phyloP scores from a whole-genome alignment of 2,797 vertebrate species.

The Parauchenoglanis ngamensis region DNA sequence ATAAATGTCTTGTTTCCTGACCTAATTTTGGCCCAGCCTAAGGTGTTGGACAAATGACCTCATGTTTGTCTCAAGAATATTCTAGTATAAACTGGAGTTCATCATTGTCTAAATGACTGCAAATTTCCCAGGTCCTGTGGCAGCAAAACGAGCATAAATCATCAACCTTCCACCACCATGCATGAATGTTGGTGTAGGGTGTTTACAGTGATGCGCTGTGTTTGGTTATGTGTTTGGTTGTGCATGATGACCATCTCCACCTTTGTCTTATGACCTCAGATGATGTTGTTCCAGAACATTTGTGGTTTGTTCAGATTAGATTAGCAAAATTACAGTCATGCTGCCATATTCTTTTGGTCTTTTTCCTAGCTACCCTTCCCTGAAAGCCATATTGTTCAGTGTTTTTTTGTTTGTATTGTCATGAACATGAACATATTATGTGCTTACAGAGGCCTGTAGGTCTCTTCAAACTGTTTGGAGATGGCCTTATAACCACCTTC shows the following conservation, averaged over 20 bases:
- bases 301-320: no score
- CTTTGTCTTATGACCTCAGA: neutral
- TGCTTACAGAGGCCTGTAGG: neutral
- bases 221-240: neutral
- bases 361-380: neutral
- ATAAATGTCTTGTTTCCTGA: neutral
- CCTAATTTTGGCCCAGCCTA: neutral
- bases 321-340: neutral
- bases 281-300: neutral
- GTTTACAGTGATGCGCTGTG: neutral
- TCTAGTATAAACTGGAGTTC: neutral
- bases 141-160: neutral
- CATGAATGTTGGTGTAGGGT: neutral
- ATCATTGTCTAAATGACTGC: neutral
- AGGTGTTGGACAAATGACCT: neutral
- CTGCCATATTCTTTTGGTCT: neutral
- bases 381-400: neutral
- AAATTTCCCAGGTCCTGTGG: neutral
- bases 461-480: neutral
- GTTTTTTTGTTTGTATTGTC: neutral
- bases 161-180: no score
- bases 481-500: neutral
- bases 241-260: neutral
- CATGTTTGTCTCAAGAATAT: neutral
- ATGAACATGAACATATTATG: neutral